A percentile compares a stretch with the other conserved stretches of the same genome.
Evolutionary conservation across 2,113 vertebrate species (phyloP).

Genomic region (Todiramphus saurophagus): DNA sequence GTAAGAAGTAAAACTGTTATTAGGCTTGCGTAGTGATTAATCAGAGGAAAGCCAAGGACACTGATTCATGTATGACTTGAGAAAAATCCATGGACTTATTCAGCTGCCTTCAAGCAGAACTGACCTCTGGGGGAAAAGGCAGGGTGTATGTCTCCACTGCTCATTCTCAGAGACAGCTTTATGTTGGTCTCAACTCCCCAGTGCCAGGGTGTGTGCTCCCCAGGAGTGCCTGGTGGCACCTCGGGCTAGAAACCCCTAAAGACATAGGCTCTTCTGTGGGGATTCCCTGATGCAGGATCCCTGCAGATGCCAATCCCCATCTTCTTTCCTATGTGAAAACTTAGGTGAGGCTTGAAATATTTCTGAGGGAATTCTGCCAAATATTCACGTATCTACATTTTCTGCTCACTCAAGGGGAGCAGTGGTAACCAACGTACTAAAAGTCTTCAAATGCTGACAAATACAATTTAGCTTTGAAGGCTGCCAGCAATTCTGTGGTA

Average conservation of each 20-base stretch:
- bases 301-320: background rate
- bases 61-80: background rate
- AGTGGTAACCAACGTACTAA: conserved; percentile 60
- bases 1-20: background rate
- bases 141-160: background rate
- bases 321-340: conserved; percentile 11
- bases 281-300: background rate
- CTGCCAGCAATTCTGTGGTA: conserved; percentile 75
- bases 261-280: background rate
- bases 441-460: conserved; percentile 76
- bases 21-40: background rate
- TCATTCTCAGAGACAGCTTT: background rate
- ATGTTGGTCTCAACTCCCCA: background rate
- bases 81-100: background rate
- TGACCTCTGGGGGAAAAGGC: background rate
- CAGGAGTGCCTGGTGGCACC: background rate
- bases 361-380: conserved; percentile 50
- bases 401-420: conserved; percentile 62
- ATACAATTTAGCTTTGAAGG: conserved; percentile 75
- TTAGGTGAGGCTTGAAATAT: conserved; percentile 22
- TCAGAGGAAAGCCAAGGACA: background rate
- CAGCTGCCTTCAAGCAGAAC: background rate
- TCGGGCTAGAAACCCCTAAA: background rate
- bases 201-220: background rate
- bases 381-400: conserved; percentile 64